A percentile compares a stretch with the other conserved stretches of the same genome.
Evolutionary conservation across 2,888 invertebrate genomes (phyloP).

Genomic region (Mimachlamys varia): DNA sequence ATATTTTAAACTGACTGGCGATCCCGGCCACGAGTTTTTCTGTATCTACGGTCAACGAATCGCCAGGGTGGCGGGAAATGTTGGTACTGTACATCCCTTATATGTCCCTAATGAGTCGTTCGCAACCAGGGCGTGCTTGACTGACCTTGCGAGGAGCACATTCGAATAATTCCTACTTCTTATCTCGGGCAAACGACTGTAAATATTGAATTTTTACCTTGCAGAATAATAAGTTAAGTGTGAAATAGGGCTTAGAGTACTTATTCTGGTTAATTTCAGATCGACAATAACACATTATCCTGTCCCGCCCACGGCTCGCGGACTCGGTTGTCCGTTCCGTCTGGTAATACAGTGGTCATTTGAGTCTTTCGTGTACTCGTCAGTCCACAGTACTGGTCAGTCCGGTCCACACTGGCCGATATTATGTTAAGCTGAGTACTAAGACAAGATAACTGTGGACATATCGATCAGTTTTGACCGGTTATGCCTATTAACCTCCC

Average conservation of each 20-base stretch:
- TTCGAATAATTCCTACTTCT: not conserved
- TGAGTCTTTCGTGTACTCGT: not conserved
- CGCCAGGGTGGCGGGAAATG: no score
- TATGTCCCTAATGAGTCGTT: not conserved
- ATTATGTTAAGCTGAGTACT: not conserved
- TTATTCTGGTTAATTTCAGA: not conserved
- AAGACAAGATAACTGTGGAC: not conserved
- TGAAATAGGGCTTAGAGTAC: not conserved
- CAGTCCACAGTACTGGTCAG: not conserved
- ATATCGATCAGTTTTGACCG: no score
- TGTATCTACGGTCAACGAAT: no score
- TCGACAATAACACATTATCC: not conserved
- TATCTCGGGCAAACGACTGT: not conserved
- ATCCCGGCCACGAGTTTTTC: no score
- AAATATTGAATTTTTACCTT: constrained; percentile 15
- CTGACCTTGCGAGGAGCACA: not conserved
- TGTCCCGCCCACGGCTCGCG: constrained; percentile 11
- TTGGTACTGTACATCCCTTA: no score
- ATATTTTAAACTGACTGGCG: no score
- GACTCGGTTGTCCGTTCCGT: not conserved
- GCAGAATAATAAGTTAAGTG: not conserved
- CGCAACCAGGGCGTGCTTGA: not conserved
- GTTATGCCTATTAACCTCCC: no score
- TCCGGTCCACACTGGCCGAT: not conserved
- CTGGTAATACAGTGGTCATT: no score